Base-by-base conservation (phyloP, 2,888 invertebrate genomes). In the Amphipyra berbera region DNA sequence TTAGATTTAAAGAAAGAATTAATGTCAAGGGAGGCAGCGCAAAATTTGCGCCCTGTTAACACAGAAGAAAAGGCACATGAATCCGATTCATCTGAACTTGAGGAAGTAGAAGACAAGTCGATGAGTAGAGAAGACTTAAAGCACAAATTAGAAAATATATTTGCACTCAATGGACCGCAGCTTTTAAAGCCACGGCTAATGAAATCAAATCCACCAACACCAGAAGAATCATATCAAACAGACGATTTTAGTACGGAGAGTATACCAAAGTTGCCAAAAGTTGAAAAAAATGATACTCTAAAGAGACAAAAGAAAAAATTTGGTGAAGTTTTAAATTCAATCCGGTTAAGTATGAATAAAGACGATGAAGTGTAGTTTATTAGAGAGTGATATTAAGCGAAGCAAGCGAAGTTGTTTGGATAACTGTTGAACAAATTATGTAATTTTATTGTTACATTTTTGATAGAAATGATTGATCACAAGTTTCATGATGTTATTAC, bases 271-370 rank as follows among this genome's bases (percentile, higher is more conserved):
- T 40, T 88, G 42, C 90, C 92, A 0, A 94, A 93, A 81, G 79
- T 90, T 63, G 92, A 93, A 40, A 94, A 92, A 76, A 94, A 94
- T 58, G 94, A 95, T 71, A 95, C 95, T 1, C 78, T 95, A 42
- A 92, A 90, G 61, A 78, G 95, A 72, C 95, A 95, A 67, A 92
- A 86, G 77, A 93, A 88, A 0, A 92, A 88, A 69, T 95, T 91
- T 67, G 86, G 92, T 67, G 91, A 82, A 79, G 95, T 95, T 79
- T 78, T 95, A 48, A 92, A 92, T 83, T 93, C 94, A n/a, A 87
- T 95, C 70, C 79, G 89, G 68, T 83, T 92, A 73, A 93, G 91
- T 85, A 83, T 90, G 53, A 89, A 89, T 64, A 90, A 87, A 73
- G 93, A 91, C 52, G 94, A 94, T 63, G 78, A 77, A 42, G 90